Percentiles rank a stretch among this genome's conserved stretches.
phyloP scores from a whole-genome alignment of 2,797 vertebrate genomes.

The Vireo griseus region DNA sequence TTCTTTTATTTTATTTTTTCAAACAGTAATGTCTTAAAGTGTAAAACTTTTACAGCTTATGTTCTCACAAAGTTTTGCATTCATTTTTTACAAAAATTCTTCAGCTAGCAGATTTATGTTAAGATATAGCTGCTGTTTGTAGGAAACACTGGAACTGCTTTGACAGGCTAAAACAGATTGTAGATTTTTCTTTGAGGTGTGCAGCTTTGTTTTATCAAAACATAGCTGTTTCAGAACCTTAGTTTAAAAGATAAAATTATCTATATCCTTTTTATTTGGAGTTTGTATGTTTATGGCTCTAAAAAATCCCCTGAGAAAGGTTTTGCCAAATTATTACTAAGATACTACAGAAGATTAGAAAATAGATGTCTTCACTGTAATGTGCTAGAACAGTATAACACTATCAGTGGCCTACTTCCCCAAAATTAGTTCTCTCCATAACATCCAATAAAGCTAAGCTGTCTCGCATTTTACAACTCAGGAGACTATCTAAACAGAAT shows the following conservation, averaged over 20 bases:
- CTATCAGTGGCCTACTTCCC: slow-evolving; percentile 55
- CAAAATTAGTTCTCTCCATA: slow-evolving; percentile 68
- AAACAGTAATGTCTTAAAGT: slow-evolving; percentile 26
- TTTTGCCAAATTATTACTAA: background rate
- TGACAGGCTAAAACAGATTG: slow-evolving; percentile 19
- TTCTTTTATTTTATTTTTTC: slow-evolving; percentile 20
- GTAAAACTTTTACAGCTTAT: background rate
- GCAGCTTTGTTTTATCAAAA: slow-evolving; percentile 40
- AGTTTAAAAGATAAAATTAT: background rate
- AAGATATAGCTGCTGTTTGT: slow-evolving; percentile 46
- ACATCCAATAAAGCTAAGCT: slow-evolving; percentile 66
- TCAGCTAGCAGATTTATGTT: slow-evolving; percentile 20
- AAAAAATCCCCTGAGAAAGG: background rate
- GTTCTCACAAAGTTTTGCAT: slow-evolving; percentile 29
- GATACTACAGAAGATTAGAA: background rate
- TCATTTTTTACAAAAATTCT: slow-evolving; percentile 37
- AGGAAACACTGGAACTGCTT: slow-evolving; percentile 10
- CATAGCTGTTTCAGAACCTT: background rate
- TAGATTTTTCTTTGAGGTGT: slow-evolving; percentile 22
- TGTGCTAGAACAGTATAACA: slow-evolving; percentile 36
- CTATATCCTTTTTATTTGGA: background rate
- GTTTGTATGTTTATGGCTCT: background rate
- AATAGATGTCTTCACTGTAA: slow-evolving; percentile 40
- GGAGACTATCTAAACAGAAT: slow-evolving; percentile 74
- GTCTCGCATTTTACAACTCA: slow-evolving; percentile 69